These are phyloP conservation scores for Actinia tenebrosa DNA, from an alignment of 64 coral and sea anemone species.

Conservation along the genomic window DNA sequence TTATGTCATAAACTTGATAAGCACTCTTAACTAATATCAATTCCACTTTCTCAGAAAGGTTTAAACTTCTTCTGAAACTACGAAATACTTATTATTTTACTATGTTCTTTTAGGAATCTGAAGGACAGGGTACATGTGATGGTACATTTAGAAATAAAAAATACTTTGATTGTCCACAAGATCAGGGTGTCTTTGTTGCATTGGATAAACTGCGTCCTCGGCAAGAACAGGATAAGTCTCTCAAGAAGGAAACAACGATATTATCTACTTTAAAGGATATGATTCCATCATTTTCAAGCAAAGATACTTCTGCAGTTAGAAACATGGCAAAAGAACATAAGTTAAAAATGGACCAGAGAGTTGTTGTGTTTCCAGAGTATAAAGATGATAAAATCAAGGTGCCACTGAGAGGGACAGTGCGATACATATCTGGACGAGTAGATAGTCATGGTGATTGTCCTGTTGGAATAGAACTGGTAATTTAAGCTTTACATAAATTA, in stretches of 20 bases:
- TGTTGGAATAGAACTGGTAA: slow-evolving; percentile 51
- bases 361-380: not conserved
- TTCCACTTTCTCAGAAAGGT: too few relatives aligned
- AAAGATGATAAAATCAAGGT: not conserved
- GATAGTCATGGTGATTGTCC: not conserved
- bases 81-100: not conserved
- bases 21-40: too few relatives aligned
- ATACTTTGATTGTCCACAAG: slow-evolving; percentile 47
- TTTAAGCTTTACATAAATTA: not conserved
- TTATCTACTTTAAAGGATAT: not conserved
- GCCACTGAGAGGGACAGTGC: slow-evolving; percentile 30
- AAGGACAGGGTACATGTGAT: slow-evolving; percentile 57
- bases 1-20: not conserved
- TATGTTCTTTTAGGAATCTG: slow-evolving; percentile 25
- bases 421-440: slow-evolving; percentile 14
- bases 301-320: not conserved
- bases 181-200: slow-evolving; percentile 66
- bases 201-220: slow-evolving; percentile 64
- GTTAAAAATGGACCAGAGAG: slow-evolving; percentile 42
- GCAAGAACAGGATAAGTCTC: not conserved
- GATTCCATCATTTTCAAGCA: slow-evolving; percentile 3
- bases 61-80: not conserved
- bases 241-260: not conserved
- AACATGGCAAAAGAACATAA: not conserved
- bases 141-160: slow-evolving; percentile 50